Evolutionary conservation across 2,113 vertebrate species (phyloP).

Genomic region (Pterocles orientalis): DNA sequence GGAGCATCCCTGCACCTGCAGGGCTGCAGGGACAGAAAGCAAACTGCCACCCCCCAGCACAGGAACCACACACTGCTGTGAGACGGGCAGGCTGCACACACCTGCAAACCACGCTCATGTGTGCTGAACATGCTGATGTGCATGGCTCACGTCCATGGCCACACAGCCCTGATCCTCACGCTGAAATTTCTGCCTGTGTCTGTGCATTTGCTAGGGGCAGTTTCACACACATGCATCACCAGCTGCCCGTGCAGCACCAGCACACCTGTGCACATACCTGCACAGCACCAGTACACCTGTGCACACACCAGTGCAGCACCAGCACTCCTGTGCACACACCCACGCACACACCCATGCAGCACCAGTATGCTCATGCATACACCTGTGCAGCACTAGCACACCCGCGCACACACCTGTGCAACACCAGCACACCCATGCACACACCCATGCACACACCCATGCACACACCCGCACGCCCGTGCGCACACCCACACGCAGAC

Average conservation of each 20-base stretch:
- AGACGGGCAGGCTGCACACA: background rate
- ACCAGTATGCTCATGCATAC: no score
- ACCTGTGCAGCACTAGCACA: no score
- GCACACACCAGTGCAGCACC: no score
- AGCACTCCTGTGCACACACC: no score
- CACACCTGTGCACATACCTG: accelerated
- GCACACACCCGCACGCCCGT: no score
- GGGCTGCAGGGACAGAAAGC: background rate
- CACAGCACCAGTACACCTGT: no score
- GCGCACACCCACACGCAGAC: no score
- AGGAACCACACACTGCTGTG: accelerated
- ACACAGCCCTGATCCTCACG: accelerated
- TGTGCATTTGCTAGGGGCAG: accelerated
- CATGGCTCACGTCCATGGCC: accelerated
- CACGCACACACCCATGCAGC: background rate
- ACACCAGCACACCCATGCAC: no score
- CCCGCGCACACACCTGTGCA: no score
- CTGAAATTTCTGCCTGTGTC: background rate
- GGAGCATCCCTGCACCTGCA: background rate
- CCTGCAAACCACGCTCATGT: accelerated
- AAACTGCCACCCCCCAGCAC: background rate
- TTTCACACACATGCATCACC: background rate
- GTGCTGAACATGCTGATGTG: accelerated
- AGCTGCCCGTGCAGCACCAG: background rate
- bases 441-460: no score